phyloP scores from a whole-genome alignment of 2,888 invertebrate species.

The Drosophila anomelani region DNA sequence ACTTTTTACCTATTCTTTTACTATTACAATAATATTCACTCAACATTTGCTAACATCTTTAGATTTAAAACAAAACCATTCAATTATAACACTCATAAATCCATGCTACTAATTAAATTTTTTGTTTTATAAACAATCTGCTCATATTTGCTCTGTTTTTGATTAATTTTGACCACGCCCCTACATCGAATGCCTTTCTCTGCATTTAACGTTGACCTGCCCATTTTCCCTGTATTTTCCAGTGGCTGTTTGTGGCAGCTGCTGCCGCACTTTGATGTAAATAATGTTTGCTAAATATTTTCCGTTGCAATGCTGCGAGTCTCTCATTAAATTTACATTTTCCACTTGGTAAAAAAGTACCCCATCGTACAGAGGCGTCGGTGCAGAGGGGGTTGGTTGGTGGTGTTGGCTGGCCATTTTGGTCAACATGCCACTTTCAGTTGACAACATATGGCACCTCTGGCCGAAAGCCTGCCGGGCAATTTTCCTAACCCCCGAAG shows the following conservation, averaged over 20 bases:
- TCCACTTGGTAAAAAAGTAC: slow-evolving; percentile 37
- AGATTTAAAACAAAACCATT: not conserved
- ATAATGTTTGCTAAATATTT: slow-evolving; percentile 68
- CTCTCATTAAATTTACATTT: slow-evolving; percentile 75
- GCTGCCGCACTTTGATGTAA: slow-evolving; percentile 66
- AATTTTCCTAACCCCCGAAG: slow-evolving; percentile 40
- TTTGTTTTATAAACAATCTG: not conserved
- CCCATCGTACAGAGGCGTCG: slow-evolving; percentile 2
- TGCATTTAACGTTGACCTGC: slow-evolving; percentile 18
- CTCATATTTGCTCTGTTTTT: slow-evolving; percentile 17
- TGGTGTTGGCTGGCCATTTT: slow-evolving; percentile 44
- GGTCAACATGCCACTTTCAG: slow-evolving; percentile 58
- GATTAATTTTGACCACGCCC: slow-evolving; percentile 28
- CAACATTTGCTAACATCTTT: too few relatives aligned
- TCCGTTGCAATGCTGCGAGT: slow-evolving; percentile 45
- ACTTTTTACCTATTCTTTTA: not conserved
- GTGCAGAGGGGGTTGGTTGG: slow-evolving; percentile 5
- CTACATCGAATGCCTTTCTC: slow-evolving; percentile 29
- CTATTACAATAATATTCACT: not conserved
- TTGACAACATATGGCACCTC: slow-evolving; percentile 74
- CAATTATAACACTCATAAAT: not conserved
- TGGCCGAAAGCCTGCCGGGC: slow-evolving; percentile 33
- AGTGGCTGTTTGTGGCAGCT: slow-evolving; percentile 59
- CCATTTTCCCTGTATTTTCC: slow-evolving; percentile 5
- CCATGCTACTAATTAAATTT: not conserved